Evolutionary conservation across 2,113 vertebrate genomes (phyloP), one percentile per base, ranked within the genome.

Genomic region (Archilochus colubris): DNA sequence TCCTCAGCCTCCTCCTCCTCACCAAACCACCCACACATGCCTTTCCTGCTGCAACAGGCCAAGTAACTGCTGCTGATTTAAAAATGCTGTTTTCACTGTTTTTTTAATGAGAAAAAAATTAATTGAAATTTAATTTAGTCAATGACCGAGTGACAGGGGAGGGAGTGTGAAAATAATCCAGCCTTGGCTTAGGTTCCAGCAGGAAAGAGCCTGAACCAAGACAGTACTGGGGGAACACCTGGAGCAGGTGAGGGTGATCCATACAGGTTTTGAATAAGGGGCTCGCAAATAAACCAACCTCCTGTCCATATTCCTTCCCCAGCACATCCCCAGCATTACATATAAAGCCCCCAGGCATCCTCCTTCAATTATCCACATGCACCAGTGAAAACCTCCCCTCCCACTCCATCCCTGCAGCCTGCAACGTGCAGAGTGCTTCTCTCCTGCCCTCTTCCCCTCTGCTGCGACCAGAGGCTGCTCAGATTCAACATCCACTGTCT

Each of bases 81-180:
- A 88, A 64, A 5, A 24, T 4, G 16, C 68, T 72, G 40, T 74
- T 85, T 57, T 89, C 74, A 28, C 44, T 75, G 20, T 11, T 88
- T 94, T 94, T 89, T 95, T 64, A 59, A 68, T 72, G 82, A 53
- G 59, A 69, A 92, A 92, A 94, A 88, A 48, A 82, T 79, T 88
- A 92, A 96, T 57, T 87, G 57, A 93, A 93, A 94, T 94, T 96
- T 93, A 93, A 94, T 97, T 89, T 94, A 92, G 67, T 89, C 89
- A 87, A 83, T 84, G 86, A 92, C 73, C 3, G 2, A 93, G 79
- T 0, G 1, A 82, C 78, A 82, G 44, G 16, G 62, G 50, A 95
- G 58, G 55, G 74, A n/a, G 66, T 66, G n/a, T 79, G 86, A 95
- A 88, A 93, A 96, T 64, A n/a, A 96, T 75, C 51, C 8, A 18